phyloP scores from a whole-genome alignment of 2,113 vertebrate genomes.

The Pseudorasbora parva region DNA sequence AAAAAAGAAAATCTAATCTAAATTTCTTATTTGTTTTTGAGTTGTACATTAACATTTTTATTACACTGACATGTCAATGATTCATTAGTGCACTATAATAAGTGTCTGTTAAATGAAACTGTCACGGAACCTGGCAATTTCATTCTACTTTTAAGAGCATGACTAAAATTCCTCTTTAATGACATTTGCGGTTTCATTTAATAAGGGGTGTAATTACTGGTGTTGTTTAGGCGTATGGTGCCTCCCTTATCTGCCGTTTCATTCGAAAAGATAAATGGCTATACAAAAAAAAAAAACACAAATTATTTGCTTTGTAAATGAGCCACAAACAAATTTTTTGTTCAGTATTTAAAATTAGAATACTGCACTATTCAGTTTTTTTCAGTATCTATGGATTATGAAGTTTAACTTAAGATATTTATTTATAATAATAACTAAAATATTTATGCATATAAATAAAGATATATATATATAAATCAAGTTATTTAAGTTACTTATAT shows the following conservation, averaged over 20 bases:
- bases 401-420: background rate
- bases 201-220: background rate
- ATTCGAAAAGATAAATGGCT: background rate
- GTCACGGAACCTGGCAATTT: background rate
- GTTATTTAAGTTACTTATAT: background rate
- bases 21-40: background rate
- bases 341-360: background rate
- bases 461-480: background rate
- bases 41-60: background rate
- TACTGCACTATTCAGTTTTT: background rate
- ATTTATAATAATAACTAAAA: background rate
- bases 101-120: background rate
- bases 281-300: background rate
- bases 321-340: background rate
- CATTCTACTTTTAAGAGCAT: background rate
- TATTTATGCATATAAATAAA: background rate
- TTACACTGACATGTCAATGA: background rate
- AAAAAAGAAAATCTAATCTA: background rate
- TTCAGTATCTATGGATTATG: background rate
- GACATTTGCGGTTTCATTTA: background rate
- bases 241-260: background rate
- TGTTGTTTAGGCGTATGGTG: background rate
- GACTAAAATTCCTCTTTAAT: constrained; percentile 16
- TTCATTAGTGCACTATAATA: background rate
- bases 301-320: background rate